These are phyloP conservation scores for Acleris sparsana DNA, from an alignment of 2,888 invertebrate genomes.

Conservation along the genomic window DNA sequence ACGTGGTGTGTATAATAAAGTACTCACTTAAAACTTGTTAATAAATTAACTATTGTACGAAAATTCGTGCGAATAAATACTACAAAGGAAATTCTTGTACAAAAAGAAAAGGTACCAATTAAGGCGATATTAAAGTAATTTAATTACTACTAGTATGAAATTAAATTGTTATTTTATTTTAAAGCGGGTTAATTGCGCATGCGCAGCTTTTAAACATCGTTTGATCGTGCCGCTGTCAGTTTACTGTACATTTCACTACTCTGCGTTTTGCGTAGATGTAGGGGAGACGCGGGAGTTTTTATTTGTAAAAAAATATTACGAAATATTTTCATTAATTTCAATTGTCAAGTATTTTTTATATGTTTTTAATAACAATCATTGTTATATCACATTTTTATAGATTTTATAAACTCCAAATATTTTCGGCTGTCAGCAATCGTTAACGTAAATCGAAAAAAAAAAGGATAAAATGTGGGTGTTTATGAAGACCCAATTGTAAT, in stretches of 20 bases:
- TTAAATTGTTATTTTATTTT: slow-evolving; percentile 74
- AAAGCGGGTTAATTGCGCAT: slow-evolving; percentile 65
- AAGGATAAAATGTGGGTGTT: no score
- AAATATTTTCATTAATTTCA: no score
- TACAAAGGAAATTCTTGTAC: slow-evolving; percentile 17
- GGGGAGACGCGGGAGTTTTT: no score
- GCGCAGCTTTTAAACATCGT: slow-evolving; percentile 62
- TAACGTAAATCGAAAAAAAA: no score
- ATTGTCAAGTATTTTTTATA: no score
- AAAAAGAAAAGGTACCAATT: slow-evolving; percentile 53
- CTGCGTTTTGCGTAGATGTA: no score
- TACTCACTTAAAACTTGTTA: slow-evolving; percentile 10
- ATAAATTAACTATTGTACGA: slow-evolving; percentile 32
- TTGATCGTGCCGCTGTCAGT: slow-evolving; percentile 54
- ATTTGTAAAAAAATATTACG: no score
- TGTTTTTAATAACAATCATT: no score
- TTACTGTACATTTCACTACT: slow-evolving; percentile 11
- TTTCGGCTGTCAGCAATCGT: no score
- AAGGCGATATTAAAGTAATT: slow-evolving; percentile 65
- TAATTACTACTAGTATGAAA: slow-evolving; percentile 66
- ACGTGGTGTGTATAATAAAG: not conserved
- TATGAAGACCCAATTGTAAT: no score
- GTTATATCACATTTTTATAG: no score
- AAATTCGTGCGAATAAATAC: slow-evolving; percentile 47
- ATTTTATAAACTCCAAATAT: no score